Evolutionary conservation across 2,797 vertebrate genomes (phyloP), one percentile per base, ranked within the genome.

Genomic region (Takifugu rubripes): DNA sequence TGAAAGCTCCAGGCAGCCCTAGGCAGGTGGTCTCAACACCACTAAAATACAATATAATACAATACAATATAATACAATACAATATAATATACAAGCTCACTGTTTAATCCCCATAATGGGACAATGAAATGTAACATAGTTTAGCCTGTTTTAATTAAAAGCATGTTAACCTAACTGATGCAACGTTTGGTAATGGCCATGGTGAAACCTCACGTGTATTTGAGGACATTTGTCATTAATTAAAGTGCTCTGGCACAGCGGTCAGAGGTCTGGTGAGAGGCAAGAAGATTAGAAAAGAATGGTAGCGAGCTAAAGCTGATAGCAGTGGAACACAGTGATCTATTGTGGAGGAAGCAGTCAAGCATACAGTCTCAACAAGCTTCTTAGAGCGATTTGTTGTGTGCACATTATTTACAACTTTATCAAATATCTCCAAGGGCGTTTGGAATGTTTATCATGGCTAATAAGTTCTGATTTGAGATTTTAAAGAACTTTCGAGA

Each of bases 241-340:
- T 16, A 83, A 87, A 8, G n/a, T 61, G 40, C 50, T 66, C 50
- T 84, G 77, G 74, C 75, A 78, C 66, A 49, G 25, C 46, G 56
- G 61, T 57, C 61, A 79, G 58, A 59, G 36, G 66, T 80, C 82
- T 78, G 72, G 59, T 85, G 85, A 82, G 73, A 66, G 67, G 66
- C 66, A 83, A 82, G 68, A 68, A 72, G 81, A 85, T 85, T 82
- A 86, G 57, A 49, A 55, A 66, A 71, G 71, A 87, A 81, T 73
- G 66, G 76, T 59, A 72, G 52, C 55, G 67, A 77, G 71, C 68
- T 71, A 49, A 64, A 80, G 73, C 77, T 80, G 74, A 84, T 67
- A 75, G 74, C 64, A 77, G 59, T 63, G 78, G 74, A 59, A 79
- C 68, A 84, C 81, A 74, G 78, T 77, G 68, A 83, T 75, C 64